Evolutionary conservation across 2,797 vertebrate species (phyloP).

Genomic region (Ispidina picta): DNA sequence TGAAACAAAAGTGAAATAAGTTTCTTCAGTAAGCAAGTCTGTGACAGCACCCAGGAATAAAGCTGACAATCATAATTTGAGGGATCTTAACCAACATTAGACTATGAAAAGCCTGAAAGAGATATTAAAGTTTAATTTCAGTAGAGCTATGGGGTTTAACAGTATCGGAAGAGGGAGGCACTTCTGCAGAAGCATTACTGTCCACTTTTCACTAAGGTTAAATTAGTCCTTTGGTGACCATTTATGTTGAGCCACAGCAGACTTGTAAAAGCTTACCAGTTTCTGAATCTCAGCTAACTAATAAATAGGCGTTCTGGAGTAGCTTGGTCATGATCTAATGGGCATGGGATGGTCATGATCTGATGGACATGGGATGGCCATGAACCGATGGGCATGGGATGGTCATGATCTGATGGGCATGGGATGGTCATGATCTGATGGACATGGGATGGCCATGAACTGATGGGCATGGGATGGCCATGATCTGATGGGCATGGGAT

Average conservation of each 20-base stretch:
- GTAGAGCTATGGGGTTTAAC: neutral
- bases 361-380: neutral
- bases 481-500: neutral
- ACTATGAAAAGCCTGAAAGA: neutral
- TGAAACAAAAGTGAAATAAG: neutral
- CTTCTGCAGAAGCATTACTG: neutral
- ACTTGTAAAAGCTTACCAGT: neutral
- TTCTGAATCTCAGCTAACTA: neutral
- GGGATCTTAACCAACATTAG: neutral
- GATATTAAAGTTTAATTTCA: neutral
- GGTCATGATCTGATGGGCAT: neutral
- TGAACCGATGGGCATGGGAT: neutral
- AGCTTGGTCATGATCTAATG: neutral
- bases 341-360: too few relatives aligned
- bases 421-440: neutral
- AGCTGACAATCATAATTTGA: neutral
- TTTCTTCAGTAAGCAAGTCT: neutral
- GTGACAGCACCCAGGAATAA: neutral
- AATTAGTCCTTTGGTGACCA: neutral
- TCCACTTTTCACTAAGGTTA: neutral
- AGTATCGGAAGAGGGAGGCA: neutral
- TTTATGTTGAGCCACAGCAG: neutral
- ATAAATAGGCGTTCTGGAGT: neutral
- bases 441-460: too few relatives aligned
- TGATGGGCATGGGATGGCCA: neutral